Evolutionary conservation across 2,797 vertebrate genomes (phyloP).

Genomic region (Melanotaenia parkinsoni): DNA sequence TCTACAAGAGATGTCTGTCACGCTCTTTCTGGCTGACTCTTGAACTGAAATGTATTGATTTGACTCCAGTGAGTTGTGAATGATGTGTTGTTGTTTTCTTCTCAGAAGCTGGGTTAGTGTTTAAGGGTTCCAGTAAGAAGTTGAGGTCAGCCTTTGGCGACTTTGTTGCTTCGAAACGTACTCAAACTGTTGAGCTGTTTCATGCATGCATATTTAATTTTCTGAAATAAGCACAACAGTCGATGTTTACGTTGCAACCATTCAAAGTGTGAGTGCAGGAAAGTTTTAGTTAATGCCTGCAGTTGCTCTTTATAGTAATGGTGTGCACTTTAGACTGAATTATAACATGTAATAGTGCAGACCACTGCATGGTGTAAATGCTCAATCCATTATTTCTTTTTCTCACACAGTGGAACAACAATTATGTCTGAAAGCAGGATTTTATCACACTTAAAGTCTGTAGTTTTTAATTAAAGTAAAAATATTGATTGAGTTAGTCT

Average conservation of each 20-base stretch:
- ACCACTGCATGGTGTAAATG: not conserved
- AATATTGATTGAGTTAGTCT: not conserved
- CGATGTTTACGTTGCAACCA: constrained; percentile 25
- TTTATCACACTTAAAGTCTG: not conserved
- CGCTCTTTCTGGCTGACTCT: constrained; percentile 27
- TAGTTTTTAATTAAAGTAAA: not conserved
- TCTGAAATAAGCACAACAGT: constrained; percentile 19
- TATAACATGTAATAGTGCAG: not conserved
- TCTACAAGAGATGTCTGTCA: constrained; percentile 45
- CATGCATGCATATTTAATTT: constrained; percentile 35
- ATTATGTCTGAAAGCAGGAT: not conserved
- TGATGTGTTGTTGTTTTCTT: constrained; percentile 57
- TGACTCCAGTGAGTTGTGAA: constrained; percentile 52
- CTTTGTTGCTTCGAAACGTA: constrained; percentile 31
- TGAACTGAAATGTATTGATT: constrained; percentile 54
- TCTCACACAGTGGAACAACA: not conserved
- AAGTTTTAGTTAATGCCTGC: not conserved
- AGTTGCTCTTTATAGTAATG: not conserved
- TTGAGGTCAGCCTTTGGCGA: constrained; percentile 35
- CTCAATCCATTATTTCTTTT: not conserved
- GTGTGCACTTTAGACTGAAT: not conserved
- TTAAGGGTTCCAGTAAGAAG: constrained; percentile 43
- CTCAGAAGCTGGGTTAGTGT: constrained; percentile 40
- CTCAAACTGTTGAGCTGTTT: constrained; percentile 34
- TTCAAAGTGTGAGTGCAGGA: constrained; percentile 2